Evolutionary conservation across 2,888 invertebrate species (phyloP).

Genomic region (Augochlorella aurata): DNA sequence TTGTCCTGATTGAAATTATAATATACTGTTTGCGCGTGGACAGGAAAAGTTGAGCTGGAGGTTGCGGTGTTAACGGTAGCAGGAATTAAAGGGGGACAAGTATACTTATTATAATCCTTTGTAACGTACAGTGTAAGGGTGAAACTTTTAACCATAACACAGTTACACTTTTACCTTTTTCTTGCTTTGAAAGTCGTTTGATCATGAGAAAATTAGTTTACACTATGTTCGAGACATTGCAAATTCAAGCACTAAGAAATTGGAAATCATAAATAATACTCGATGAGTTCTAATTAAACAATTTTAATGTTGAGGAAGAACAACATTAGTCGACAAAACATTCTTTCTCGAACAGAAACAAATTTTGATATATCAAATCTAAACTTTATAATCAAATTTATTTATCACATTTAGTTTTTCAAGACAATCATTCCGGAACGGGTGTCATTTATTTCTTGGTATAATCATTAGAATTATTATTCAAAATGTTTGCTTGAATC

Average conservation of each 20-base stretch:
- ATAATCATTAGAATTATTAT: background rate
- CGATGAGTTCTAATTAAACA: background rate
- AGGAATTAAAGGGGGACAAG: background rate
- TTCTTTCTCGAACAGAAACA: background rate
- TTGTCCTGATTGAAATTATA: slow-evolving; percentile 24
- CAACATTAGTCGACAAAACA: background rate
- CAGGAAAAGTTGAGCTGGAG: slow-evolving; percentile 22
- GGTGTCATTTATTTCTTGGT: background rate
- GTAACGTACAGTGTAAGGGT: slow-evolving; percentile 2
- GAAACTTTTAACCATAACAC: slow-evolving; percentile 7
- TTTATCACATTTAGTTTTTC: background rate
- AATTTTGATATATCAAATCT: background rate
- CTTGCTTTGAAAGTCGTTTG: background rate
- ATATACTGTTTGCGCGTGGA: slow-evolving; percentile 48
- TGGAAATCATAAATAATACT: background rate
- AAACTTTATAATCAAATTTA: background rate
- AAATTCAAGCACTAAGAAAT: background rate
- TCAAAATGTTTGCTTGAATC: background rate
- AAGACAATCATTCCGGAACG: background rate
- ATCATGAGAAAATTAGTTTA: slow-evolving; percentile 2
- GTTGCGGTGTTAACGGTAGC: background rate
- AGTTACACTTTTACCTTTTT: slow-evolving; percentile 20
- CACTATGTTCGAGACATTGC: background rate
- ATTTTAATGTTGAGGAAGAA: background rate
- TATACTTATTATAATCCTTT: background rate